Evolutionary conservation across 2,888 invertebrate genomes (phyloP).

Genomic region (Drosophila meridiana): DNA sequence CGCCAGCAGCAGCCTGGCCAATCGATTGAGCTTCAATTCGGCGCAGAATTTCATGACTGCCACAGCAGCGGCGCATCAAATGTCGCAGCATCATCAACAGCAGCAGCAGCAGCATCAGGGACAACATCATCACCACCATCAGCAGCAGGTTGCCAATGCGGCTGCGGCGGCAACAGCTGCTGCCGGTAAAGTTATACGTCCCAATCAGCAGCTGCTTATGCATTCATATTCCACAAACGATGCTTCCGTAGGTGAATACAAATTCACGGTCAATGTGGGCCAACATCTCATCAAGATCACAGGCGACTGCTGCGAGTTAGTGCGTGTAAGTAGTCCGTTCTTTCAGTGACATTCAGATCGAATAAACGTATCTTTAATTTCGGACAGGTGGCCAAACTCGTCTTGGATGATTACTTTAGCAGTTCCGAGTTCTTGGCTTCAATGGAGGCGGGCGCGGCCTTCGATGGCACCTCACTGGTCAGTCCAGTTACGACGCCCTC

Average conservation of each 20-base stretch:
- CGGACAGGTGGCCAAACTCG: slow-evolving; percentile 92
- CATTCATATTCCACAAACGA: slow-evolving; percentile 94
- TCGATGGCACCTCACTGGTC: slow-evolving; percentile 82
- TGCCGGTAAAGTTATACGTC: slow-evolving; percentile 83
- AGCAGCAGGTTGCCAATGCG: slow-evolving; percentile 61
- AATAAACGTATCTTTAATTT: background rate
- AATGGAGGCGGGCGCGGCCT: slow-evolving; percentile 84
- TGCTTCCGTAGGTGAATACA: slow-evolving; percentile 94
- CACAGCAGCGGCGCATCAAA: slow-evolving; percentile 78
- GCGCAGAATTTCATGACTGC: slow-evolving; percentile 84
- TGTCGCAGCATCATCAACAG: slow-evolving; percentile 70
- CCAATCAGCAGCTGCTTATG: slow-evolving; percentile 86
- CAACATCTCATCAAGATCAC: slow-evolving; percentile 94
- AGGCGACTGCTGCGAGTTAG: slow-evolving; percentile 93
- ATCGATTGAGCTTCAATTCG: slow-evolving; percentile 83
- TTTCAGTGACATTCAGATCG: background rate
- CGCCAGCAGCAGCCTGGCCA: slow-evolving; percentile 74
- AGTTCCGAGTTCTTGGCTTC: slow-evolving; percentile 85
- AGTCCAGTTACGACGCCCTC: slow-evolving; percentile 83
- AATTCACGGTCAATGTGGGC: slow-evolving; percentile 94
- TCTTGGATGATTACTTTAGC: slow-evolving; percentile 93
- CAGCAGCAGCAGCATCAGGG: slow-evolving; percentile 58
- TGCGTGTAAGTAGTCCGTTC: slow-evolving; percentile 88
- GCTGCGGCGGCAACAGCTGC: slow-evolving; percentile 78
- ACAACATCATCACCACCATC: slow-evolving; percentile 59